Percentiles rank a stretch among this genome's conserved stretches.
These are phyloP conservation scores for Endomychus coccineus DNA, from an alignment of 2,888 invertebrate species.

Conservation along the genomic window DNA sequence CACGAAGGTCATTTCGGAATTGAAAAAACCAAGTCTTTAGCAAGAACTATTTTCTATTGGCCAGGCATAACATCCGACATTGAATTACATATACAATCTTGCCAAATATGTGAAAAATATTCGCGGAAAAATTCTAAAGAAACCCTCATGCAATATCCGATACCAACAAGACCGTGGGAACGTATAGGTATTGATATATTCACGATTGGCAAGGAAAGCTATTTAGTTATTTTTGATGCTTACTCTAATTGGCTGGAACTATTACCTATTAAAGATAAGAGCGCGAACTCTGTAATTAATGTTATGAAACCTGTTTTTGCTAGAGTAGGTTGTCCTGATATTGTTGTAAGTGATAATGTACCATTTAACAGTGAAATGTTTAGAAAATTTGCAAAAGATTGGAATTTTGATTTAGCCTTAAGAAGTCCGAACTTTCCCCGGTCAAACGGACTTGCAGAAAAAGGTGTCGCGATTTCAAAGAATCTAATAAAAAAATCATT, in stretches of 20 bases:
- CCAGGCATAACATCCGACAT: slow-evolving; percentile 9
- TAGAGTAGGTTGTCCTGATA: slow-evolving; percentile 8
- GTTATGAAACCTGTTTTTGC: slow-evolving; percentile 8
- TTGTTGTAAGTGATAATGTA: slow-evolving; percentile 6
- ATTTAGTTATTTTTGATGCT: slow-evolving; percentile 17
- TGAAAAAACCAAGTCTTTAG: slow-evolving; percentile 7
- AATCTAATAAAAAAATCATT: slow-evolving; percentile 6
- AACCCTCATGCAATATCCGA: slow-evolving; percentile 6
- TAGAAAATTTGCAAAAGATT: slow-evolving; percentile 7
- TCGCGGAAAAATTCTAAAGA: slow-evolving; percentile 6
- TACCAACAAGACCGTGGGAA: slow-evolving; percentile 10
- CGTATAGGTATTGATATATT: slow-evolving; percentile 10
- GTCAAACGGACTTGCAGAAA: slow-evolving; percentile 12
- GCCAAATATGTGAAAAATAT: slow-evolving; percentile 11
- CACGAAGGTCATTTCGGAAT: slow-evolving; percentile 10
- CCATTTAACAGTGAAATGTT: slow-evolving; percentile 7
- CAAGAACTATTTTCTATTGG: slow-evolving; percentile 10
- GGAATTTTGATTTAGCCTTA: slow-evolving; percentile 7
- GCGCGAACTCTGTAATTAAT: slow-evolving; percentile 1
- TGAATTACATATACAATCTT: slow-evolving; percentile 5
- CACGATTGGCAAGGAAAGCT: slow-evolving; percentile 17
- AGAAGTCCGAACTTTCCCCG: slow-evolving; percentile 7
- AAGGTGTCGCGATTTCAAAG: slow-evolving; percentile 8
- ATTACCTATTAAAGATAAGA: slow-evolving; percentile 4
- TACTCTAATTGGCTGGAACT: slow-evolving; percentile 18